Conservation (phyloP, 1,140 invertebrate species). For the Nebria ingens region DNA sequence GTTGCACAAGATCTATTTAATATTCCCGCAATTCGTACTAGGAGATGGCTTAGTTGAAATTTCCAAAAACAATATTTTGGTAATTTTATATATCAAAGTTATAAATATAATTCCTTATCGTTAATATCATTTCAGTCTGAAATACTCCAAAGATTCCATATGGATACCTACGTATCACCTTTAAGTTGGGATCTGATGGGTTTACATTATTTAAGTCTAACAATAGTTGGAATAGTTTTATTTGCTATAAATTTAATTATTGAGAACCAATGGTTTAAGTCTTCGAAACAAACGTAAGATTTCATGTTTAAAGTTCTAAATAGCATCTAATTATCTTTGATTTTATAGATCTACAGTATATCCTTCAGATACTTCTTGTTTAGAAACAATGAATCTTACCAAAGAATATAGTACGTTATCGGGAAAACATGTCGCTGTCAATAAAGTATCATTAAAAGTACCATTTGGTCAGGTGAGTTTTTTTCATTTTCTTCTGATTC, state of each 20-base stretch:
- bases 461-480: conserved; percentile 32
- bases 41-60: conserved; percentile 52
- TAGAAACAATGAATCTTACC: neutral
- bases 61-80: conserved; percentile 52
- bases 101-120: conserved; percentile 8
- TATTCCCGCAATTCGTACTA: conserved; percentile 52
- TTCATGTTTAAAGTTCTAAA: neutral
- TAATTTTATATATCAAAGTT: conserved; percentile 24
- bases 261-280: conserved; percentile 40
- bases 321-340: neutral
- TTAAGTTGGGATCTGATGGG: conserved; percentile 42
- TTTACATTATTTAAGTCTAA: conserved; percentile 41
- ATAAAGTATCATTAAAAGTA: conserved; percentile 34
- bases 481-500: neutral
- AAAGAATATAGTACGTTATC: neutral
- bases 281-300: conserved; percentile 29
- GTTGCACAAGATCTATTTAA: conserved; percentile 46
- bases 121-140: conserved; percentile 27
- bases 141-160: conserved; percentile 47
- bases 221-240: conserved; percentile 38
- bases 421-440: conserved; percentile 4
- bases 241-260: conserved; percentile 45
- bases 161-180: conserved; percentile 53
- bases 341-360: neutral
- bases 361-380: neutral